Percentiles rank a stretch among this genome's conserved stretches.
These are phyloP conservation scores for Drymodes brunneopygia DNA, from an alignment of 2,113 vertebrate species.

Conservation along the genomic window DNA sequence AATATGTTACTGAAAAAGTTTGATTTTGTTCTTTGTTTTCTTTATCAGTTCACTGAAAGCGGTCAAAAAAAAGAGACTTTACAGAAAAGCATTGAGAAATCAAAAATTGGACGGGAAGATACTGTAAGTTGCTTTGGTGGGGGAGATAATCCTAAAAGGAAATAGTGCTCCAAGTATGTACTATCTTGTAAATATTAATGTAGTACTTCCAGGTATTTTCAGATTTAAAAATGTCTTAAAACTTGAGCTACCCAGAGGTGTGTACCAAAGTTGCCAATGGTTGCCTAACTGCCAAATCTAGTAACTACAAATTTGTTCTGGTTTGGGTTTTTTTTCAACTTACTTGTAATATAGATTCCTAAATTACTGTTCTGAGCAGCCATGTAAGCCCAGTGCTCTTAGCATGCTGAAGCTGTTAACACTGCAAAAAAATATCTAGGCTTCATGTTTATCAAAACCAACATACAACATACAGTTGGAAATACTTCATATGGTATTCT, in stretches of 20 bases:
- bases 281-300: not conserved
- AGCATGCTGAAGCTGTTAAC: not conserved
- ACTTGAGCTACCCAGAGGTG: not conserved
- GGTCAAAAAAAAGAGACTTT: constrained; percentile 76
- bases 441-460: not conserved
- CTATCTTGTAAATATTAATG: not conserved
- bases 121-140: constrained; percentile 79
- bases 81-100: constrained; percentile 80
- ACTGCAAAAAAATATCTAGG: not conserved
- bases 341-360: not conserved
- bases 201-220: not conserved
- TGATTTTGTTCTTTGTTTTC: constrained; percentile 26
- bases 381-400: not conserved
- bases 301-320: not conserved
- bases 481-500: not conserved
- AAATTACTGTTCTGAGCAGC: not conserved
- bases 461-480: not conserved
- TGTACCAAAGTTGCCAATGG: not conserved
- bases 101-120: constrained; percentile 86
- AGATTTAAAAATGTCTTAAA: not conserved
- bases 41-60: constrained; percentile 78
- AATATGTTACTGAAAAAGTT: not conserved
- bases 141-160: not conserved
- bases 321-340: not conserved
- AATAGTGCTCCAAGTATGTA: not conserved